phyloP scores from a whole-genome alignment of 2,888 invertebrate species.

The Ashinkailepas kermadecensis region DNA sequence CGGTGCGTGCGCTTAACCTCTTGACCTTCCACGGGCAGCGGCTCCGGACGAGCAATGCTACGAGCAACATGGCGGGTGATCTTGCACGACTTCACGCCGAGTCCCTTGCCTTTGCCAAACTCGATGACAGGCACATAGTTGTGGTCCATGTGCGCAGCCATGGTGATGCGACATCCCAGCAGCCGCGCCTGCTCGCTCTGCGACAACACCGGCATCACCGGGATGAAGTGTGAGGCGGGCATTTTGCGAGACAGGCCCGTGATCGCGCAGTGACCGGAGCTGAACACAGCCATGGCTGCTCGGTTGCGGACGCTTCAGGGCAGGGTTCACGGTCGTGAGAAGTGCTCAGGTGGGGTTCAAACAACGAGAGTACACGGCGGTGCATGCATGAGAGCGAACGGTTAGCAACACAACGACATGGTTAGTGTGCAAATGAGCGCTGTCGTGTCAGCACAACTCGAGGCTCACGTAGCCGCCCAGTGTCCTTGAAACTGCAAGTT shows the following conservation, averaged over 20 bases:
- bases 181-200: neutral
- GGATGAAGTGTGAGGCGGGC: neutral
- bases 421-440: too few species aligned
- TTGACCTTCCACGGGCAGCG: neutral
- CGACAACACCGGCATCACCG: conserved; percentile 6
- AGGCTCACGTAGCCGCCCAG: too few species aligned
- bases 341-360: too few species aligned
- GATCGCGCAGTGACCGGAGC: neutral
- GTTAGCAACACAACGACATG: too few species aligned
- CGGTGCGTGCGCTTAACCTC: neutral
- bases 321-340: too few species aligned
- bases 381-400: too few species aligned
- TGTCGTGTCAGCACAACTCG: too few species aligned
- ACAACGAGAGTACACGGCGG: too few species aligned
- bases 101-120: conserved; percentile 30
- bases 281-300: conserved; percentile 14
- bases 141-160: conserved; percentile 43
- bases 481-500: too few species aligned
- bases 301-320: too few species aligned
- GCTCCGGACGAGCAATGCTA: neutral
- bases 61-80: neutral
- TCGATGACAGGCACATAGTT: conserved; percentile 37
- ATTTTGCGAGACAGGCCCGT: neutral
- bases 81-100: neutral
- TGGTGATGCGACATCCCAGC: conserved; percentile 59